A percentile compares a stretch with the other conserved stretches of the same genome.
Conservation (phyloP, 2,888 invertebrate genomes). For the Lasioglossum villosulum region DNA sequence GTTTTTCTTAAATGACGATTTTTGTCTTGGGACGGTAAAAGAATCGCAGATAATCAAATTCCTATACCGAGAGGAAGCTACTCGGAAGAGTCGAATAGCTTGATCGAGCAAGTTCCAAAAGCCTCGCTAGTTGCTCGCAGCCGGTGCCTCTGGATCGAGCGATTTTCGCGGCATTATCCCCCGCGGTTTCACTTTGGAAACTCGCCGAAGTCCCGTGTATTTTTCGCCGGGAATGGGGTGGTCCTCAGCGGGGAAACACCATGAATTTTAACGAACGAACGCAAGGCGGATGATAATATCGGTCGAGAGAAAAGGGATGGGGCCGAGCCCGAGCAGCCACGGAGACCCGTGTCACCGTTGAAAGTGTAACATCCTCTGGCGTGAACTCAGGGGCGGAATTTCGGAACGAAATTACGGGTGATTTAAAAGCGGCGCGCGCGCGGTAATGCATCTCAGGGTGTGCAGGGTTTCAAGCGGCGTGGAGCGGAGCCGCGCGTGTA, state of each 20-base stretch:
- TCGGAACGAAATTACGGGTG: constrained; percentile 58
- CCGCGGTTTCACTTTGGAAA: constrained; percentile 9
- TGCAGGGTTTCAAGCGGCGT: background rate
- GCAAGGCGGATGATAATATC: constrained; percentile 51
- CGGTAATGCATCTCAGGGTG: constrained; percentile 39
- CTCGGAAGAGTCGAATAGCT: background rate
- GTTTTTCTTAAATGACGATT: background rate
- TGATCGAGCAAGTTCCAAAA: background rate
- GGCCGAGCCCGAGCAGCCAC: constrained; percentile 5
- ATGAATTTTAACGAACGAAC: constrained; percentile 61
- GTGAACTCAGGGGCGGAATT: constrained; percentile 35
- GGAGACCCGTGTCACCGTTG: constrained; percentile 52
- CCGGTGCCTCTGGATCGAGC: background rate
- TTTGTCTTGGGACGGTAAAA: background rate
- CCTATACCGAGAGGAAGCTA: background rate
- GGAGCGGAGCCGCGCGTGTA: constrained; percentile 3
- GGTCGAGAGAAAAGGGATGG: background rate
- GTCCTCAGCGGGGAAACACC: constrained; percentile 44
- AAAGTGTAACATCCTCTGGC: constrained; percentile 45
- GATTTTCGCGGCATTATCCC: constrained; percentile 5
- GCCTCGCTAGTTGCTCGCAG: background rate
- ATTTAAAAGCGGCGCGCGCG: constrained; percentile 46
- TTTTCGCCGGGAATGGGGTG: constrained; percentile 22
- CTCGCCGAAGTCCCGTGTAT: constrained; percentile 8
- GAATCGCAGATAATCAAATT: background rate